A percentile compares a stretch with the other conserved stretches of the same genome.
Conservation (phyloP, 2,797 vertebrate species). For the Megaceryle alcyon region DNA sequence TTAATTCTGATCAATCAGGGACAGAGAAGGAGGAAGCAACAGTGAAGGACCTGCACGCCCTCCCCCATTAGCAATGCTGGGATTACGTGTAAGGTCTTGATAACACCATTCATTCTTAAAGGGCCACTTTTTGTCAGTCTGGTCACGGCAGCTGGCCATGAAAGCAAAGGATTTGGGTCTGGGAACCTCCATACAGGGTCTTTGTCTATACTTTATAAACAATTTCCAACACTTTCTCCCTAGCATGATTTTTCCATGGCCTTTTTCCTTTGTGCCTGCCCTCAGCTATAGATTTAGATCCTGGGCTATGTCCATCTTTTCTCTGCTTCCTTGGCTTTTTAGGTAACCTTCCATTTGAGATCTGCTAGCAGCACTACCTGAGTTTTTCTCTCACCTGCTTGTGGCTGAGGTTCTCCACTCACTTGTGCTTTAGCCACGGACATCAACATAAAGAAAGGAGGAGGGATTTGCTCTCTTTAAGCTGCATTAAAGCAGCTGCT, state of each 20-base stretch:
- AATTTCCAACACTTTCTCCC: neutral
- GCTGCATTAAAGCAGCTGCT: neutral
- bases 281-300: neutral
- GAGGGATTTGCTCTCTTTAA: neutral
- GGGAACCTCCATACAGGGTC: neutral
- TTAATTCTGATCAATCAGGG: neutral
- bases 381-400: neutral
- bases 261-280: neutral
- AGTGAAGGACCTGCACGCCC: neutral
- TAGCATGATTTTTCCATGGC: neutral
- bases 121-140: conserved; percentile 10
- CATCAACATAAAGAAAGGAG: neutral
- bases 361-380: neutral
- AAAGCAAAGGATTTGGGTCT: conserved; percentile 23
- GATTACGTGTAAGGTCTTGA: conserved; percentile 5
- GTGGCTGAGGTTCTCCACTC: neutral
- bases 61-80: neutral
- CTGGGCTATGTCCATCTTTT: neutral
- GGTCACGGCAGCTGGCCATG: neutral
- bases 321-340: neutral
- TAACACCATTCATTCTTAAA: conserved; percentile 9
- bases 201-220: neutral
- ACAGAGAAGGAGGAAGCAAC: neutral
- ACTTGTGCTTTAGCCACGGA: neutral
- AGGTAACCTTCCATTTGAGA: neutral